Evolutionary conservation across 2,797 vertebrate genomes (phyloP).

Genomic region (Antennarius maculatus): DNA sequence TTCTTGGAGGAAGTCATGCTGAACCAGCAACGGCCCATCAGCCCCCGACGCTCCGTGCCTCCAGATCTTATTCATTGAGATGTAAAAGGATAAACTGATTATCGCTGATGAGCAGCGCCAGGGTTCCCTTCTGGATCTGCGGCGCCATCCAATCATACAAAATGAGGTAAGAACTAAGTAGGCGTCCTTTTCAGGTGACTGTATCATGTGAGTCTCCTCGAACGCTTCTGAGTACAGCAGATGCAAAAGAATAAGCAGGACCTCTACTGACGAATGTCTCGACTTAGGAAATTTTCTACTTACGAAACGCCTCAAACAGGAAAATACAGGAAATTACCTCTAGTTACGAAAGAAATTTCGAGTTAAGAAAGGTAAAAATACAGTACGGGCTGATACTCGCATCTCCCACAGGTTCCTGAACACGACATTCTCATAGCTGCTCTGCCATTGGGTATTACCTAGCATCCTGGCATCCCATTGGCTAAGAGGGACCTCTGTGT

Average conservation of each 20-base stretch:
- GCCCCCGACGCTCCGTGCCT: conserved; percentile 11
- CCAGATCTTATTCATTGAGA: conserved; percentile 46
- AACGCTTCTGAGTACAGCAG: neutral
- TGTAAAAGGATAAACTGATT: conserved; percentile 70
- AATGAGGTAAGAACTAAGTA: conserved; percentile 87
- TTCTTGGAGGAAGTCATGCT: conserved; percentile 58
- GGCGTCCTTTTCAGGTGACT: conserved; percentile 47
- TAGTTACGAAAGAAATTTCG: no score
- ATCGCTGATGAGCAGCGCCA: conserved; percentile 57
- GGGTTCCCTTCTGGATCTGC: conserved; percentile 31
- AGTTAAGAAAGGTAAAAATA: no score
- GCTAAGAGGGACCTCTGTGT: no score
- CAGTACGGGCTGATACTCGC: no score
- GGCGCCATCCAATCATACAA: conserved; percentile 86
- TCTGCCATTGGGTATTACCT: no score
- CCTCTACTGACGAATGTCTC: no score
- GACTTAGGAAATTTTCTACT: no score
- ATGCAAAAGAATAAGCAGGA: neutral
- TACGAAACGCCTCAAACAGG: no score
- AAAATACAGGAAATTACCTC: no score
- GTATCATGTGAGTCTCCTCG: conserved; percentile 8
- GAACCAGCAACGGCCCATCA: conserved; percentile 60
- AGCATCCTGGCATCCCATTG: no score
- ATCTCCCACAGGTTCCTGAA: no score
- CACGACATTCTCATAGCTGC: no score